A percentile compares a stretch with the other conserved stretches of the same genome.
Evolutionary conservation across 1,140 invertebrate species (phyloP).

Genomic region (Periplaneta americana): DNA sequence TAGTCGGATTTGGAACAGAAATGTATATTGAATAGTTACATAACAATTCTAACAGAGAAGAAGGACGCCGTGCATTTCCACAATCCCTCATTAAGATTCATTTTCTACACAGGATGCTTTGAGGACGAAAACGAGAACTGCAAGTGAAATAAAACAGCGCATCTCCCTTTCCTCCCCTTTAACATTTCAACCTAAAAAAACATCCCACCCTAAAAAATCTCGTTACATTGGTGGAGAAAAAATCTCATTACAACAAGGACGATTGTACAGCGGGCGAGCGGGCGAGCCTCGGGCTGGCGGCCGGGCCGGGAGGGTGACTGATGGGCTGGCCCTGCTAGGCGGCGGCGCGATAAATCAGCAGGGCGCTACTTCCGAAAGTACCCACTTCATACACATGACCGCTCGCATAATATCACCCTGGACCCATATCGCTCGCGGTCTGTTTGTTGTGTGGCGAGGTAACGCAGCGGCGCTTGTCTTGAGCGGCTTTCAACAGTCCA

Average conservation of each 20-base stretch:
- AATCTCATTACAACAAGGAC: conserved; percentile 17
- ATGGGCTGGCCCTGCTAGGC: not conserved
- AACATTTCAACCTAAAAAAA: not conserved
- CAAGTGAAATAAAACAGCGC: not conserved
- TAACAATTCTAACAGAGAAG: not conserved
- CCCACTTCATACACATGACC: not conserved
- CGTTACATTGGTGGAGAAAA: conserved; percentile 15
- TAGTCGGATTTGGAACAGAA: too few species aligned
- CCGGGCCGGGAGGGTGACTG: not conserved
- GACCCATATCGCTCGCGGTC: not conserved
- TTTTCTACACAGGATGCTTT: not conserved
- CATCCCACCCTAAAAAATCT: conserved; percentile 4
- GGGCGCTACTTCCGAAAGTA: not conserved
- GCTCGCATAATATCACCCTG: not conserved
- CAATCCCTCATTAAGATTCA: not conserved
- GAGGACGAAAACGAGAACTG: not conserved
- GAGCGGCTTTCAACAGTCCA: too few species aligned
- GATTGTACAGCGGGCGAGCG: not conserved
- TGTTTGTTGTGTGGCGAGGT: not conserved
- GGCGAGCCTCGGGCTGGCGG: not conserved
- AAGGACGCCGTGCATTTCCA: not conserved
- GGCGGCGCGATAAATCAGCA: conserved; percentile 5
- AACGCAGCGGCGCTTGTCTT: not conserved
- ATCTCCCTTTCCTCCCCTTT: not conserved
- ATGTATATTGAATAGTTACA: too few species aligned